Evolutionary conservation across 2,797 vertebrate species (phyloP).

Genomic region (Bucorvus abyssinicus): DNA sequence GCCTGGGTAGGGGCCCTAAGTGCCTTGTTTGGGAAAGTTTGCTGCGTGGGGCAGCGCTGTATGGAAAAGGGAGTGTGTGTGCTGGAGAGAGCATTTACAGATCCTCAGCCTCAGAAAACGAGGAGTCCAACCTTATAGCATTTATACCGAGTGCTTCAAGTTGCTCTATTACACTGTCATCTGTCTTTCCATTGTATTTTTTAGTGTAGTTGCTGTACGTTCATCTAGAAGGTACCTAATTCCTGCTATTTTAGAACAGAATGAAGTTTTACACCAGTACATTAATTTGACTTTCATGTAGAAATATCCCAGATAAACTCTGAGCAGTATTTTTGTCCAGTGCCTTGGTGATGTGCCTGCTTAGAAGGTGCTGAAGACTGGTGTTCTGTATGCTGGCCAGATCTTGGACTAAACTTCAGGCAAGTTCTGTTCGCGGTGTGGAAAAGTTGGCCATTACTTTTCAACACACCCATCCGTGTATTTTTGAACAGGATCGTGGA

Average conservation of each 20-base stretch:
- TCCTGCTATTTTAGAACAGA: not conserved
- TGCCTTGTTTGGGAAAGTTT: not conserved
- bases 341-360: not conserved
- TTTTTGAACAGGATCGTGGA: not conserved
- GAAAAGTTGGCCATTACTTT: not conserved
- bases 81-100: not conserved
- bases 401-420: not conserved
- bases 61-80: not conserved
- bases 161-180: not conserved
- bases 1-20: not conserved
- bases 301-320: not conserved
- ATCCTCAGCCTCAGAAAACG: not conserved
- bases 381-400: not conserved
- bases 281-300: not conserved
- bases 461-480: rapidly evolving
- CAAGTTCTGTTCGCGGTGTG: not conserved
- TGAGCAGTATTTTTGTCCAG: not conserved
- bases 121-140: not conserved
- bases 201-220: not conserved
- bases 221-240: not conserved
- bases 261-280: not conserved
- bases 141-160: not conserved
- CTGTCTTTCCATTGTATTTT: not conserved
- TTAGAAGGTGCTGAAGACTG: not conserved
- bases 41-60: not conserved